A percentile compares a stretch with the other conserved stretches of the same genome.
Conservation (phyloP, 2,888 invertebrate species). For the Drosophila affinis region DNA sequence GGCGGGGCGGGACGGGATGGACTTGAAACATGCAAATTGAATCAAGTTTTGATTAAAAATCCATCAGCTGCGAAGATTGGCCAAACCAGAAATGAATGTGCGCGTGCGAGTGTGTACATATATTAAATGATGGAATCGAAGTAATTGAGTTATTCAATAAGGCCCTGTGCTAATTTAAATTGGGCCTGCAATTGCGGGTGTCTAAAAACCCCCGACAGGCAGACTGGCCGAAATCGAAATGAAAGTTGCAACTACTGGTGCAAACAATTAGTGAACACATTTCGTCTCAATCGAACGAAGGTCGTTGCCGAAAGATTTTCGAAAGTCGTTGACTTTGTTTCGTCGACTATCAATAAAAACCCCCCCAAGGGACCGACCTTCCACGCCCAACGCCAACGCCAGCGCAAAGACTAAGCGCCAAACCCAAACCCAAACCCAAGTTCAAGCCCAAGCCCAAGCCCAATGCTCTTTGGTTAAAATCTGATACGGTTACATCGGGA, state of each 20-base stretch:
- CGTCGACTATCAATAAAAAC: constrained; percentile 26
- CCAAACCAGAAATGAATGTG: constrained; percentile 29
- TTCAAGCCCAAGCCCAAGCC: constrained; percentile 22
- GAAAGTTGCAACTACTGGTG: constrained; percentile 42
- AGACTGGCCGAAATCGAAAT: constrained; percentile 18
- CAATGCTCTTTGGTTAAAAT: constrained; percentile 23
- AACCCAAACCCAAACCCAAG: constrained; percentile 8
- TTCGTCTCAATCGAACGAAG: constrained; percentile 37
- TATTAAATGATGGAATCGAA: constrained; percentile 37
- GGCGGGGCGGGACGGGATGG: constrained; percentile 12
- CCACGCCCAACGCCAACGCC: constrained; percentile 43
- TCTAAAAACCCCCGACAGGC: constrained; percentile 9
- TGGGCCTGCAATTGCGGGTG: constrained; percentile 38
- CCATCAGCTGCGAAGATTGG: constrained; percentile 32
- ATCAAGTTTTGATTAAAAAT: constrained; percentile 51
- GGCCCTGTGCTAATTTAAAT: constrained; percentile 37
- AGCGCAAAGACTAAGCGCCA: background rate
- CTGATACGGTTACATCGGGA: constrained; percentile 14
- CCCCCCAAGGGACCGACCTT: constrained; percentile 49
- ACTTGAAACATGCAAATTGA: constrained; percentile 55
- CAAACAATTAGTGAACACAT: constrained; percentile 43
- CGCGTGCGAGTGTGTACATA: constrained; percentile 8
- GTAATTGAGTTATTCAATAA: constrained; percentile 42
- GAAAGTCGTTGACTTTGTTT: constrained; percentile 78
- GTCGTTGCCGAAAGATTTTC: constrained; percentile 53